Conservation (phyloP, 1,140 invertebrate species). For the Brachionus manjavacas region DNA sequence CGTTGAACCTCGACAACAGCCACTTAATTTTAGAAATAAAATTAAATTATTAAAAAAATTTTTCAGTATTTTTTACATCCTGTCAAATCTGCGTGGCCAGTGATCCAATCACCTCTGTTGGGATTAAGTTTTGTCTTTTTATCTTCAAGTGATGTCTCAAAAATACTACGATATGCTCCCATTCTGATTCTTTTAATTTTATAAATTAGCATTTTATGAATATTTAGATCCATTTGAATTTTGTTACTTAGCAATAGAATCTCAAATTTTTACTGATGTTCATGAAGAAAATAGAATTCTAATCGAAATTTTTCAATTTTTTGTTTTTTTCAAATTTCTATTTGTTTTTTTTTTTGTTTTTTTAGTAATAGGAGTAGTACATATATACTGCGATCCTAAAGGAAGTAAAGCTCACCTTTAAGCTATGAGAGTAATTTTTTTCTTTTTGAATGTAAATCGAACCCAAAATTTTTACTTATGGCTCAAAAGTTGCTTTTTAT, state of each 20-base stretch:
- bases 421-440: too few species aligned
- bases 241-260: neutral
- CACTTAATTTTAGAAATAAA: neutral
- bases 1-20: slow-evolving; percentile 42
- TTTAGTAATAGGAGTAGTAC: too few species aligned
- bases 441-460: too few species aligned
- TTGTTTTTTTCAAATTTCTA: neutral
- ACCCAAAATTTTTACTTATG: too few species aligned
- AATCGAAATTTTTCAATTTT: neutral
- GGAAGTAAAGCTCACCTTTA: too few species aligned
- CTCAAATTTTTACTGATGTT: neutral
- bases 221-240: neutral
- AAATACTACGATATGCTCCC: slow-evolving; percentile 33
- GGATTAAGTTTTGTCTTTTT: neutral
- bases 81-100: slow-evolving; percentile 34
- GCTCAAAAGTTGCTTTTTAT: too few species aligned
- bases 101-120: slow-evolving; percentile 19
- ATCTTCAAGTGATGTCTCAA: slow-evolving; percentile 18
- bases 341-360: too few species aligned
- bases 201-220: neutral
- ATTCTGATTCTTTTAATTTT: neutral
- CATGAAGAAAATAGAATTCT: too few species aligned
- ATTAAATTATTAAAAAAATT: neutral
- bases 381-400: too few species aligned
- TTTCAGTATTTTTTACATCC: neutral